Evolutionary conservation across 2,113 vertebrate genomes (phyloP).

Genomic region (Panthera uncia): DNA sequence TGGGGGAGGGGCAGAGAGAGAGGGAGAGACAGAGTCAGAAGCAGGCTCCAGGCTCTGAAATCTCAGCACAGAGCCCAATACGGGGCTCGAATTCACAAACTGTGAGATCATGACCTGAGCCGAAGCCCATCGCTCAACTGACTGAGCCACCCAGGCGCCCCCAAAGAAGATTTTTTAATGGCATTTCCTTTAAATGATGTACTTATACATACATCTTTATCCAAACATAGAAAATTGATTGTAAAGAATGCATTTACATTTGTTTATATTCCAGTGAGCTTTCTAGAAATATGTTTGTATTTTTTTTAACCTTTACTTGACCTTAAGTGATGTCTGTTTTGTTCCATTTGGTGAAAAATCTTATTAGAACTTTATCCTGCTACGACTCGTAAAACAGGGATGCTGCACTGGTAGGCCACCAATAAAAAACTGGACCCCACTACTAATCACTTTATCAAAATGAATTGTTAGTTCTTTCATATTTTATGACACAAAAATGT

Average conservation of each 20-base stretch:
- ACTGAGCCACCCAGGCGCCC: no score
- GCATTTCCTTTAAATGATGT: background rate
- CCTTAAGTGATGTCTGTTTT: conserved; percentile 72
- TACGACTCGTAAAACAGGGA: conserved; percentile 73
- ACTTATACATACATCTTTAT: background rate
- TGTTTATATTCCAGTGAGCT: conserved; percentile 42
- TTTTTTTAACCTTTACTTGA: conserved; percentile 76
- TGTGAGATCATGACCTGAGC: no score
- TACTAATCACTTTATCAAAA: conserved; percentile 70
- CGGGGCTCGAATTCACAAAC: no score
- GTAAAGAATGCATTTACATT: background rate
- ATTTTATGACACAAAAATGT: background rate
- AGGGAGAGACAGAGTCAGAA: no score
- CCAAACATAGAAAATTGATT: background rate
- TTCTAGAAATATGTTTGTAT: conserved; percentile 29
- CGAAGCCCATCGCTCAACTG: no score
- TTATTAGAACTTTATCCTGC: conserved; percentile 75
- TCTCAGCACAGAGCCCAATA: no score
- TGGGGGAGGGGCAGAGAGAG: no score
- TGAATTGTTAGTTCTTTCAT: conserved; percentile 38
- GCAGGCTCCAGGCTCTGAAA: no score
- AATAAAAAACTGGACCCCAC: conserved; percentile 69
- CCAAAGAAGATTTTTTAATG: background rate
- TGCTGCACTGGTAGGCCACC: conserved; percentile 67
- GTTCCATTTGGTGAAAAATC: conserved; percentile 79